Percentiles rank a stretch among this genome's conserved stretches.
Conservation (phyloP, 2,797 vertebrate species). For the Fundulus diaphanus region DNA sequence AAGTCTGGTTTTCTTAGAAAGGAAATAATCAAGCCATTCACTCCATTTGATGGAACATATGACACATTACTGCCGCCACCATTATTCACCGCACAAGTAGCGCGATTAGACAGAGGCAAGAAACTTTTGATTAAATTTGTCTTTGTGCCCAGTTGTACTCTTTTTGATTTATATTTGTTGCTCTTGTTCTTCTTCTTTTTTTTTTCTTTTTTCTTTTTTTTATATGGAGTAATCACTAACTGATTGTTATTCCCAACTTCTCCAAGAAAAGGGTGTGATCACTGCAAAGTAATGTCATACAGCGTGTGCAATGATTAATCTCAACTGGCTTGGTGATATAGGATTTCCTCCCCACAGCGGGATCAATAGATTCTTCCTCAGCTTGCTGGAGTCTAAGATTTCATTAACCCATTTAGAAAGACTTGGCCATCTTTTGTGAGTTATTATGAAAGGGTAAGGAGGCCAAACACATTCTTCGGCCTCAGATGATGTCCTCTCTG, state of each 20-base stretch:
- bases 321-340: constrained; percentile 77
- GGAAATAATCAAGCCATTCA: constrained; percentile 59
- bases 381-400: constrained; percentile 79
- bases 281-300: constrained; percentile 71
- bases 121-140: constrained; percentile 67
- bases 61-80: constrained; percentile 32
- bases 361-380: constrained; percentile 79
- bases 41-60: constrained; percentile 38
- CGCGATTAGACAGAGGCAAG: constrained; percentile 54
- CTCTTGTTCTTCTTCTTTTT: constrained; percentile 55
- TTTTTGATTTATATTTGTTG: constrained; percentile 51
- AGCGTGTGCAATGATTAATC: constrained; percentile 77
- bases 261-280: constrained; percentile 65
- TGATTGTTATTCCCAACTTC: constrained; percentile 68
- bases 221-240: constrained; percentile 71
- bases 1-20: constrained; percentile 54
- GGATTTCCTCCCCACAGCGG: constrained; percentile 76
- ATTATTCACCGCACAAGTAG: constrained; percentile 66
- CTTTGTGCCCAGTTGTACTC: constrained; percentile 48
- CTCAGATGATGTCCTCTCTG: constrained; percentile 54
- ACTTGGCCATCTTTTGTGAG: constrained; percentile 75
- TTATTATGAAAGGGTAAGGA: constrained; percentile 79
- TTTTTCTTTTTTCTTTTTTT: too few species aligned
- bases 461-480: constrained; percentile 78
- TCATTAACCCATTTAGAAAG: constrained; percentile 84